Conservation (phyloP, 2,113 vertebrate species). For the Vicugna pacos region DNA sequence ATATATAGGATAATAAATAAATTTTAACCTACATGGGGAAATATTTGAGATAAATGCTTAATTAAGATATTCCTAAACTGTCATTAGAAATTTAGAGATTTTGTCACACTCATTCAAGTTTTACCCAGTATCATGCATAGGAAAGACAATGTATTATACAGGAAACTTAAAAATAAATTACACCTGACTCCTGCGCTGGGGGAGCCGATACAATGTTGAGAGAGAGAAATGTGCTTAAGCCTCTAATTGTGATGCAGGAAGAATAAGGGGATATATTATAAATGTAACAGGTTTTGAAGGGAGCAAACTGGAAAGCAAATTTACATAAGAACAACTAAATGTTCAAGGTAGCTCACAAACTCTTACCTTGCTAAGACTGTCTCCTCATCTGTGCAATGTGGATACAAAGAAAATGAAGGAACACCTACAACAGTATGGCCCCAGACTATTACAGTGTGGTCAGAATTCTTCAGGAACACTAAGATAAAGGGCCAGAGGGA, state of each 20-base stretch:
- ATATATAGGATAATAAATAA: background rate
- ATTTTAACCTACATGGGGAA: background rate
- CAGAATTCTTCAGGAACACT: background rate
- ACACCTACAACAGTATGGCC: accelerated
- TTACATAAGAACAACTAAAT: background rate
- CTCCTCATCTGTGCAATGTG: background rate
- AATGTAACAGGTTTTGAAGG: background rate
- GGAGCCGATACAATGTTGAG: background rate
- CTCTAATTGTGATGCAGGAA: background rate
- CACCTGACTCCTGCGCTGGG: background rate
- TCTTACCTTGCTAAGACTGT: background rate
- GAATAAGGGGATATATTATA: background rate
- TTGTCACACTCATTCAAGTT: background rate
- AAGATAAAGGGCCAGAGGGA: background rate
- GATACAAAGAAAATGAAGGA: background rate
- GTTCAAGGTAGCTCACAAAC: background rate
- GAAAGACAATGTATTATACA: background rate
- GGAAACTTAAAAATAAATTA: background rate
- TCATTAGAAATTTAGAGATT: background rate
- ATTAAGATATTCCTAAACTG: background rate
- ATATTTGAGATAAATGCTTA: background rate
- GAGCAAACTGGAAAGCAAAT: background rate
- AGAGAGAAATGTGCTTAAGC: background rate
- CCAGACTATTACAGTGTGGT: background rate
- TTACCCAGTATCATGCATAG: background rate